Conservation (phyloP, 2,888 invertebrate genomes). For the Dendrolimus pini region DNA sequence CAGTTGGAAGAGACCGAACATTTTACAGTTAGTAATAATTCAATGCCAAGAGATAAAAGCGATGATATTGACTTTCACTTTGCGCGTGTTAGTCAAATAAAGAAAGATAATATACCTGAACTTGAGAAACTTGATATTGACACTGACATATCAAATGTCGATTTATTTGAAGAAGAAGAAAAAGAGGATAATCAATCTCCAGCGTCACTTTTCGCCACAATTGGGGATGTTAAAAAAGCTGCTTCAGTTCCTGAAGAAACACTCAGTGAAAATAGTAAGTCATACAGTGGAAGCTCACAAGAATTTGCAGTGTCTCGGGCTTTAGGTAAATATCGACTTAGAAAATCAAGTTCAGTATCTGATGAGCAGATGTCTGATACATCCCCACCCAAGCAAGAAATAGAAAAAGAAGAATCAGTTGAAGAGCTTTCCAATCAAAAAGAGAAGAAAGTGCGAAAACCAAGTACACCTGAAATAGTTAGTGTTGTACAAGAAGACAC, state of each 20-base stretch:
- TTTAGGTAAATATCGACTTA: slow-evolving; percentile 85
- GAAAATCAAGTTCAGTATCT: slow-evolving; percentile 82
- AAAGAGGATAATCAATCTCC: slow-evolving; percentile 79
- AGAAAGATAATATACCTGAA: slow-evolving; percentile 64
- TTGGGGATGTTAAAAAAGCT: slow-evolving; percentile 83
- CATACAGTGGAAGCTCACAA: slow-evolving; percentile 82
- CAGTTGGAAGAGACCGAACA: slow-evolving; percentile 55
- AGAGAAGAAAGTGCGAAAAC: slow-evolving; percentile 45
- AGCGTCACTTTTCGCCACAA: slow-evolving; percentile 83
- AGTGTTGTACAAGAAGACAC: slow-evolving; percentile 68
- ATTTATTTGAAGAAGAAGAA: slow-evolving; percentile 76
- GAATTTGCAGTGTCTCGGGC: slow-evolving; percentile 91
- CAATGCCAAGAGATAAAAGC: slow-evolving; percentile 62
- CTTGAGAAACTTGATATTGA: slow-evolving; percentile 75
- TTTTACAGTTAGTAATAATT: slow-evolving; percentile 24
- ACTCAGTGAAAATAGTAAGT: slow-evolving; percentile 70
- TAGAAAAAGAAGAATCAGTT: slow-evolving; percentile 33
- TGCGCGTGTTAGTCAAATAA: slow-evolving; percentile 72
- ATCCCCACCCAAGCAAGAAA: slow-evolving; percentile 51
- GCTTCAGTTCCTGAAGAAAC: slow-evolving; percentile 74
- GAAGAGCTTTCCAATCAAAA: slow-evolving; percentile 37
- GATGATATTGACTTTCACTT: slow-evolving; percentile 72
- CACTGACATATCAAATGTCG: slow-evolving; percentile 76
- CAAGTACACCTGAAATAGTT: slow-evolving; percentile 57
- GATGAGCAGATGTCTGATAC: slow-evolving; percentile 80